Conservation (phyloP, 1,140 invertebrate genomes). For the Apis florea region DNA sequence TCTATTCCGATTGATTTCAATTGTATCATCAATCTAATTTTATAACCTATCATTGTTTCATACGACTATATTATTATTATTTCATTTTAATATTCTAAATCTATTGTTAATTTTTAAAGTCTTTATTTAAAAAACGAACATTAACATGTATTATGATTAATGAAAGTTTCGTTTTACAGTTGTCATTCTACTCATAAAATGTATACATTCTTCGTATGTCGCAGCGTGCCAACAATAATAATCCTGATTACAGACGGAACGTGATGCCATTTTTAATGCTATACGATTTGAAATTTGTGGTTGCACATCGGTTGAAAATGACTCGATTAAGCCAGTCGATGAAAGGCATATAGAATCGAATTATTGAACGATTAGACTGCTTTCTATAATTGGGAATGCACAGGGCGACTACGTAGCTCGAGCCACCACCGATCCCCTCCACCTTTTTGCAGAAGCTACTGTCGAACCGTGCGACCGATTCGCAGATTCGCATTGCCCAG, state of each 20-base stretch:
- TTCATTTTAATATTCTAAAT: no score
- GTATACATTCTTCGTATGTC: not conserved
- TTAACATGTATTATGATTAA: no score
- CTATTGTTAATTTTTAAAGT: not conserved
- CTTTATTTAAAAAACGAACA: not conserved
- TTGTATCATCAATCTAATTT: not conserved
- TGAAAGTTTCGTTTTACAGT: no score
- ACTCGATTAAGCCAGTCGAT: not conserved
- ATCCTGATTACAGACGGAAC: not conserved
- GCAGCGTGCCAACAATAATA: constrained; percentile 44
- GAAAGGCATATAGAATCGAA: constrained; percentile 17
- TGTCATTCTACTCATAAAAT: constrained; percentile 1
- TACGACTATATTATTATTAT: no score
- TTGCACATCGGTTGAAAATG: not conserved
- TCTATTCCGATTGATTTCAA: not conserved
- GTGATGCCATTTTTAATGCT: constrained; percentile 8
- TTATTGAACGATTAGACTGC: constrained; percentile 38
- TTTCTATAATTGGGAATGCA: constrained; percentile 57
- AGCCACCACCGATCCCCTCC: constrained; percentile 57
- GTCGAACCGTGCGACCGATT: constrained; percentile 39
- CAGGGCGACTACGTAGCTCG: constrained; percentile 57
- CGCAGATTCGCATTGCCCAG: constrained; percentile 66
- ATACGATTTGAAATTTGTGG: not conserved
- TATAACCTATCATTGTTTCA: not conserved
- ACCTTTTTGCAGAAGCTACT: constrained; percentile 33